Percentiles rank a stretch among this genome's conserved stretches.
phyloP scores from a whole-genome alignment of 2,797 vertebrate species.

The Sphenodon punctatus region DNA sequence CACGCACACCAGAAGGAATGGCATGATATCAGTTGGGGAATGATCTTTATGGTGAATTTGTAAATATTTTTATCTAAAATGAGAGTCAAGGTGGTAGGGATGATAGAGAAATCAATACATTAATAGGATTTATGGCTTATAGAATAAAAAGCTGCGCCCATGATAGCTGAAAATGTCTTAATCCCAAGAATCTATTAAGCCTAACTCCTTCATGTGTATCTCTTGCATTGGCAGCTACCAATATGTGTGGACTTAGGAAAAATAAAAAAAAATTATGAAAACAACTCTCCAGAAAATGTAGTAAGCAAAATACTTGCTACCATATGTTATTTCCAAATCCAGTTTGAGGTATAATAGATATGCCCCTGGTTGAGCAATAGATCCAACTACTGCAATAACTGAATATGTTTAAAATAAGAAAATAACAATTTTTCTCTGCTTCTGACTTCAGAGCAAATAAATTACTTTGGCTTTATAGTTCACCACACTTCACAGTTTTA shows the following conservation, averaged over 20 bases:
- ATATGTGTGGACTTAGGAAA: not conserved
- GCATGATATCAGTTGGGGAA: not conserved
- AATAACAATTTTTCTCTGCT: not conserved
- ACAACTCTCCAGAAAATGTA: not conserved
- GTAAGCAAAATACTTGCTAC: not conserved
- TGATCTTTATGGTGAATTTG: not conserved
- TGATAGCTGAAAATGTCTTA: not conserved
- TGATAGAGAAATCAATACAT: not conserved
- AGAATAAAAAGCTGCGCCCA: not conserved
- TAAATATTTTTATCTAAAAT: constrained; percentile 2
- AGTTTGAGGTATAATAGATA: not conserved
- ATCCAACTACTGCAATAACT: not conserved
- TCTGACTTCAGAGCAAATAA: not conserved
- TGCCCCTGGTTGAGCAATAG: not conserved
- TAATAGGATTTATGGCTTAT: not conserved
- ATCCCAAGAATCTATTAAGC: not conserved
- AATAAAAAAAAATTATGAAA: not conserved
- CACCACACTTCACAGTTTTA: constrained; percentile 2
- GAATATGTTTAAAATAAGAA: constrained; percentile 1
- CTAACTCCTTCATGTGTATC: not conserved
- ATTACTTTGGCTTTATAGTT: not conserved
- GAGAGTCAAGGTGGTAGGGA: not conserved
- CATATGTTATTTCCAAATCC: not conserved
- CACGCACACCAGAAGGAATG: not conserved
- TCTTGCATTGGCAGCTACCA: not conserved